Conservation (phyloP, 2,888 invertebrate species). For the Synergus gifuensis region DNA sequence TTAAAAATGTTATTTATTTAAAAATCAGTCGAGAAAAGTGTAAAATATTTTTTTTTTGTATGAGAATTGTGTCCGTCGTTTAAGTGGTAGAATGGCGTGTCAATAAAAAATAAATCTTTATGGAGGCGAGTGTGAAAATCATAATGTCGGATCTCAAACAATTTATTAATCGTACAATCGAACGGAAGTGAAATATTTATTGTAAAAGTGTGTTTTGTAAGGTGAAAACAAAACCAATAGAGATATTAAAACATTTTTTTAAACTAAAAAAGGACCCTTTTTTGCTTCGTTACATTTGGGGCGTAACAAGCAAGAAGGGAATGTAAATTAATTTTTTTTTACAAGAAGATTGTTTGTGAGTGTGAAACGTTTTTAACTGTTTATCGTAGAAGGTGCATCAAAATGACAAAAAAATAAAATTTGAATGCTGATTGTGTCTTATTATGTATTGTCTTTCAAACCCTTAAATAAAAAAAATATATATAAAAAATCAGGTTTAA, state of each 20-base stretch:
- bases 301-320: background rate
- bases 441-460: background rate
- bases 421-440: background rate
- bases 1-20: background rate
- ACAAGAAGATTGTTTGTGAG: background rate
- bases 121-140: background rate
- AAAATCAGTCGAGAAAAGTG: background rate
- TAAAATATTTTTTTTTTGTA: background rate
- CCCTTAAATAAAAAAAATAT: background rate
- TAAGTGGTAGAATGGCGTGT: background rate
- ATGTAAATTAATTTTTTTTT: background rate
- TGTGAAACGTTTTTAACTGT: background rate
- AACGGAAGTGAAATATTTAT: too few species aligned
- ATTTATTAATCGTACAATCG: background rate
- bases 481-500: too few species aligned
- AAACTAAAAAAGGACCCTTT: background rate
- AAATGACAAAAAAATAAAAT: background rate
- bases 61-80: background rate
- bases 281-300: background rate
- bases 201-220: too few species aligned
- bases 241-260: background rate
- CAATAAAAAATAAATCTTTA: background rate
- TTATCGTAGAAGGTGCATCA: background rate
- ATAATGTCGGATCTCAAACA: background rate
- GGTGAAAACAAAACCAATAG: too few species aligned